Evolutionary conservation across 2,797 vertebrate genomes (phyloP).

Genomic region (Anolis apletophallus): DNA sequence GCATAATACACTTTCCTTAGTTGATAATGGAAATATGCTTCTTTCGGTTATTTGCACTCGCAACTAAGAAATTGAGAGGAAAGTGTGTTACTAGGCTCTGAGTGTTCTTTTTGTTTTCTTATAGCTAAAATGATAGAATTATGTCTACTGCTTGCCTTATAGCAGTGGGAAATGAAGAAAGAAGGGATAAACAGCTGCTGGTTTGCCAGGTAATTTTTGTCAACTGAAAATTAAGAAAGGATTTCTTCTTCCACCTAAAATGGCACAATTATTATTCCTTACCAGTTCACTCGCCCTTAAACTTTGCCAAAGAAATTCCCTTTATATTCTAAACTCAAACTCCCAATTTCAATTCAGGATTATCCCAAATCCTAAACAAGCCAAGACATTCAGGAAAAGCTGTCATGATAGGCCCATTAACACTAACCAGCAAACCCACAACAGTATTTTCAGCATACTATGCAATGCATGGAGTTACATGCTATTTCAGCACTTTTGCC

Average conservation of each 20-base stretch:
- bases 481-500: constrained; percentile 13
- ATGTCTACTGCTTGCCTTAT: neutral
- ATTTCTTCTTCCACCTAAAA: neutral
- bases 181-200: neutral
- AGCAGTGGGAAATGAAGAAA: neutral
- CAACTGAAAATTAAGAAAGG: neutral
- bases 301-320: neutral
- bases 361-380: neutral
- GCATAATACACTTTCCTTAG: neutral
- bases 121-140: neutral
- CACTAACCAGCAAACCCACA: neutral
- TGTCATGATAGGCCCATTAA: neutral
- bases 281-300: neutral
- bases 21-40: neutral
- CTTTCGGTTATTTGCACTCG: neutral
- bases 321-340: neutral
- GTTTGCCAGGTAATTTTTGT: neutral
- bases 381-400: neutral
- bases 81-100: neutral
- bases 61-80: neutral
- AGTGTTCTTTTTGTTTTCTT: neutral
- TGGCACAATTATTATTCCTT: no score
- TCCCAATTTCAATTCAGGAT: neutral
- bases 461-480: constrained; percentile 8
- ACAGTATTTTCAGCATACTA: neutral